Evolutionary conservation across 1,140 invertebrate genomes (phyloP), one percentile per base, ranked within the genome.

Genomic region (Drosophila carrolli): DNA sequence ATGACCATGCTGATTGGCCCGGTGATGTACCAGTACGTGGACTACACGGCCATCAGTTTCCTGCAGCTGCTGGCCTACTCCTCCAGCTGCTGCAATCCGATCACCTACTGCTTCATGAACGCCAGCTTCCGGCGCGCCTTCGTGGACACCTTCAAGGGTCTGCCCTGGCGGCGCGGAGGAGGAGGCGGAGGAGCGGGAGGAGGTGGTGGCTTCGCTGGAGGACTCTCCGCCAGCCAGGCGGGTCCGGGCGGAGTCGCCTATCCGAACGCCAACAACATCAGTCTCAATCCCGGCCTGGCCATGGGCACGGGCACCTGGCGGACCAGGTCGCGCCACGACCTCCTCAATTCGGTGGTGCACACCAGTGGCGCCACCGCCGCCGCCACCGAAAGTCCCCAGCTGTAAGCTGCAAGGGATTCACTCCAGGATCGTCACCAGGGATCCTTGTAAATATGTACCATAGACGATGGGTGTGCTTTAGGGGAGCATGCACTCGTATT

Each of bases 71-170:
- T 98, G 51, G 96, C 97, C 1, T 98, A 98, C 89, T 94, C 96
- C 37, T 97, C 96, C 2, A 96, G 96, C 0, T 98, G 97, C 86
- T 97, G 97, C 89, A 98, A 98, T 92, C 97, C 97, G 0, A 97
- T 98, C 81, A 98, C 97, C 0, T 98, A 98, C 90, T 98, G 97
- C 92, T 98, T 98, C 93, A 97, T 98, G 97, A 98, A 98, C 92
- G 98, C 93, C 93, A 97, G 43, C 95, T 96, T 75, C 95, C 96
- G 1, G 14, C 95, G 96, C 57, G 96, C 96, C 0, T 98, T 98
- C 82, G 93, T 96, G 13, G 93, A 94, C 47, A 90, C 88, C 6
- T 90, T 90, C 47, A 83, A 83, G 58, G 88, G 79, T 1, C 27
- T 91, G 47, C 89, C 82, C 1, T 88, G 79, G 83, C 76, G 70